Conservation (phyloP, 2,113 vertebrate species). For the Lagopus leucura region DNA sequence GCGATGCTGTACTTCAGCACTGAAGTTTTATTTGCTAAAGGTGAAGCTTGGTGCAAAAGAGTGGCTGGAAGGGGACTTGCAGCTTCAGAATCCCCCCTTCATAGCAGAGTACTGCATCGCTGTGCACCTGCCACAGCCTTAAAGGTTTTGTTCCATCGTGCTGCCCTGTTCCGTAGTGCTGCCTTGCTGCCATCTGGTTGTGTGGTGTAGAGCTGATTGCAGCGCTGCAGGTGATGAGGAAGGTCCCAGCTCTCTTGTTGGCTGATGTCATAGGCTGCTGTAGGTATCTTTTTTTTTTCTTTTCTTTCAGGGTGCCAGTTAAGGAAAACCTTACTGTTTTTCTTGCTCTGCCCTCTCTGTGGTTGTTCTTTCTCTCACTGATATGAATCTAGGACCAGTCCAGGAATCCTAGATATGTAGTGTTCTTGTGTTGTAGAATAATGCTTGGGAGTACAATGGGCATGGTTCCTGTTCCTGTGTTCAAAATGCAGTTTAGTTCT, state of each 20-base stretch:
- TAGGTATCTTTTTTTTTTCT: not conserved
- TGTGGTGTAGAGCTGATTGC: not conserved
- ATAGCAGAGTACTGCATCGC: not conserved
- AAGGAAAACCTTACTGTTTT: not conserved
- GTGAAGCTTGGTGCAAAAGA: not conserved
- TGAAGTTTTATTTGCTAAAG: not conserved
- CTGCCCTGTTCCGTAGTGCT: not conserved
- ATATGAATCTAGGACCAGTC: not conserved
- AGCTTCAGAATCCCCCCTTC: not conserved
- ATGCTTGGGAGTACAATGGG: not conserved
- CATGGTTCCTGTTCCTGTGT: not conserved
- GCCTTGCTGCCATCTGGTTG: too few species aligned
- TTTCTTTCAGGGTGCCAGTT: not conserved
- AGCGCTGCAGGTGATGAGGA: not conserved
- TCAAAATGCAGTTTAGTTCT: not conserved
- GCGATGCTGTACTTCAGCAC: not conserved
- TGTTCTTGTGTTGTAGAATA: not conserved
- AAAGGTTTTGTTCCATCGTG: accelerated
- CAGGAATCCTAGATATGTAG: not conserved
- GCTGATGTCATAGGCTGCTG: accelerated
- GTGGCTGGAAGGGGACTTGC: not conserved
- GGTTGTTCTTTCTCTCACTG: not conserved
- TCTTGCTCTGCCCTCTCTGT: not conserved
- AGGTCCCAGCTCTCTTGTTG: not conserved
- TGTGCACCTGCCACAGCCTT: not conserved